Conservation (phyloP, 2,797 vertebrate species). For the Thaleichthys pacificus region DNA sequence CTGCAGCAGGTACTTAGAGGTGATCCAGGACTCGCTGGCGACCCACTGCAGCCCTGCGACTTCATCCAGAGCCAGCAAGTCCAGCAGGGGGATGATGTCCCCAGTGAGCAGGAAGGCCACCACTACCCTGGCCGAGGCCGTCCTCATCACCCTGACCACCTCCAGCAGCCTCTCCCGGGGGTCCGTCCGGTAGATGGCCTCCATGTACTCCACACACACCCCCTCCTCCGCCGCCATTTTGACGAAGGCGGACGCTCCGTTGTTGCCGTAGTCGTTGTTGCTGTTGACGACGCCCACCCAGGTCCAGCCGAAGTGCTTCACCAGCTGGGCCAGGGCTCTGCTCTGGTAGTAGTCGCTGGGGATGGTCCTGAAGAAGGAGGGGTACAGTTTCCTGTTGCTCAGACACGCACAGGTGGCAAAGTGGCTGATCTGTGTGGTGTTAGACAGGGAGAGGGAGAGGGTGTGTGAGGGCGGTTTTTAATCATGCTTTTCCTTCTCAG, state of each 20-base stretch:
- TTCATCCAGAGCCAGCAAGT: slow-evolving; percentile 39
- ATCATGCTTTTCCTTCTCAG: neutral
- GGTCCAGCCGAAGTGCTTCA: slow-evolving; percentile 76
- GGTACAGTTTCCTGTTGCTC: slow-evolving; percentile 70
- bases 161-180: slow-evolving; percentile 44
- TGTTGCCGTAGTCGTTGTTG: slow-evolving; percentile 65
- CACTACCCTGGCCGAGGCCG: slow-evolving; percentile 49
- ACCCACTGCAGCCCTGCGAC: slow-evolving; percentile 43
- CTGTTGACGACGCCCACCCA: slow-evolving; percentile 73
- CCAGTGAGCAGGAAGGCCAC: slow-evolving; percentile 53
- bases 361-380: slow-evolving; percentile 76
- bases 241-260: slow-evolving; percentile 50
- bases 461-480: neutral
- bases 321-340: slow-evolving; percentile 70
- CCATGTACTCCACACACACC: slow-evolving; percentile 57
- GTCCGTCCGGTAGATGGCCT: slow-evolving; percentile 49
- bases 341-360: slow-evolving; percentile 76
- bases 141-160: slow-evolving; percentile 51
- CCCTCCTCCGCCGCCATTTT: slow-evolving; percentile 44
- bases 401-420: slow-evolving; percentile 76
- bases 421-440: slow-evolving; percentile 66
- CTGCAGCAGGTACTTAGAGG: slow-evolving; percentile 26
- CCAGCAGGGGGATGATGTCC: slow-evolving; percentile 36
- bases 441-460: neutral
- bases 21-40: slow-evolving; percentile 48